Percentiles rank a stretch among this genome's conserved stretches.
These are phyloP conservation scores for Burhinus bistriatus DNA, from an alignment of 2,113 vertebrate species.

Conservation along the genomic window DNA sequence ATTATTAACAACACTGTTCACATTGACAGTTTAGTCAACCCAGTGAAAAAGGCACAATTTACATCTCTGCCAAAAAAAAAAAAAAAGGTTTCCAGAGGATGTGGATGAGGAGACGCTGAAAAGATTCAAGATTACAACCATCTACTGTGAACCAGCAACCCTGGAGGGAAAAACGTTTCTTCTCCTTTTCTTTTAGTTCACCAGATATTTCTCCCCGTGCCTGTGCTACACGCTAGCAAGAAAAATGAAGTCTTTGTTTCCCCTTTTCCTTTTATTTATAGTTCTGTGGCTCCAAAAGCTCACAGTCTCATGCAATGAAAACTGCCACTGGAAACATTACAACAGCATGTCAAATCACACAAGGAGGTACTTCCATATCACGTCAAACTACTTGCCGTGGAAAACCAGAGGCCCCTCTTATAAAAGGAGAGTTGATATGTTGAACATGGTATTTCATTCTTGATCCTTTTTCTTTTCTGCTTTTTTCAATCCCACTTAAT, in stretches of 20 bases:
- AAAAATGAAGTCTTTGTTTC: slow-evolving; percentile 35
- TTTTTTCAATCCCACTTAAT: not conserved
- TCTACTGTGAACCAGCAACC: not conserved
- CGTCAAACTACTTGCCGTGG: not conserved
- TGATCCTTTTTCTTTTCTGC: not conserved
- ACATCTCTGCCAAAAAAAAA: not conserved
- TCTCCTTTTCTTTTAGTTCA: not conserved
- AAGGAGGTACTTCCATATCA: not conserved
- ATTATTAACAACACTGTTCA: not conserved
- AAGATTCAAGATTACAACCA: not conserved
- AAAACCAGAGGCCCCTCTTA: not conserved
- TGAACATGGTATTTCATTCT: not conserved
- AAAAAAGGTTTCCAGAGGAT: not conserved
- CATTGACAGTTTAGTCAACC: not conserved
- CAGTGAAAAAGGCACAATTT: not conserved
- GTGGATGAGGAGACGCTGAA: not conserved
- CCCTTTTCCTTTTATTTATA: not conserved
- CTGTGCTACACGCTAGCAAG: not conserved
- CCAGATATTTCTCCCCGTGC: not conserved
- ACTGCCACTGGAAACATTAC: not conserved
- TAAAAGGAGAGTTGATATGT: not conserved
- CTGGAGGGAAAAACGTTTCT: slow-evolving; percentile 1
- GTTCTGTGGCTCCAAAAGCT: not conserved
- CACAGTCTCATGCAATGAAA: not conserved
- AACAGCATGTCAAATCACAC: not conserved